Percentiles rank a stretch among this genome's conserved stretches.
Conservation (phyloP, 1,140 invertebrate species). For the Delia radicum region DNA sequence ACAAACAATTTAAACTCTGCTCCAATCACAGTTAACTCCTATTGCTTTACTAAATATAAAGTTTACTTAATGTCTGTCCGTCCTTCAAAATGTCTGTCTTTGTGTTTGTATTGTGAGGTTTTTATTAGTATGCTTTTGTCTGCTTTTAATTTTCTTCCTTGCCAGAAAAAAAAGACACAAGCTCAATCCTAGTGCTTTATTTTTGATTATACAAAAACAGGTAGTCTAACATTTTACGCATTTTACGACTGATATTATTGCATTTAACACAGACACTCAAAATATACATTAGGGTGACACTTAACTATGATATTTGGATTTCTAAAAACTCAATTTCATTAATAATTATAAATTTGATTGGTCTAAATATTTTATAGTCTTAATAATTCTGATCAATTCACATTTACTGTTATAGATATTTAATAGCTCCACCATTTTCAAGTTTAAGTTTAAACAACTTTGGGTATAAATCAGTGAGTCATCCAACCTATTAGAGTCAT, state of each 20-base stretch:
- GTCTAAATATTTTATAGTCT: no score
- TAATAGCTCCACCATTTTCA: no score
- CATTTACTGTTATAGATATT: no score
- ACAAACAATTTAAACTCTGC: background rate
- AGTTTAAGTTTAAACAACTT: no score
- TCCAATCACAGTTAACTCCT: background rate
- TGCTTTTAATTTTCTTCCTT: background rate
- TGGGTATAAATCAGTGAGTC: no score
- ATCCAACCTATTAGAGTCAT: no score
- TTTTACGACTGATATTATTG: background rate
- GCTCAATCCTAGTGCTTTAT: background rate
- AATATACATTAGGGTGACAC: no score
- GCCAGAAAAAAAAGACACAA: background rate
- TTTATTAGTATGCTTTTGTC: background rate
- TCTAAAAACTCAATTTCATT: no score
- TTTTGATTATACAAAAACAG: background rate
- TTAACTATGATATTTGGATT: no score
- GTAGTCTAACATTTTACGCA: background rate
- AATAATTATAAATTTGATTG: no score
- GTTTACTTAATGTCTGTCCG: background rate
- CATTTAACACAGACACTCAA: background rate
- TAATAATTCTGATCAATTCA: no score
- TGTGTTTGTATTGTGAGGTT: background rate
- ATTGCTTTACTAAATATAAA: background rate
- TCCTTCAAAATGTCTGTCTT: background rate